Evolutionary conservation across 2,888 invertebrate species (phyloP).

Genomic region (Itoplectis maculator): DNA sequence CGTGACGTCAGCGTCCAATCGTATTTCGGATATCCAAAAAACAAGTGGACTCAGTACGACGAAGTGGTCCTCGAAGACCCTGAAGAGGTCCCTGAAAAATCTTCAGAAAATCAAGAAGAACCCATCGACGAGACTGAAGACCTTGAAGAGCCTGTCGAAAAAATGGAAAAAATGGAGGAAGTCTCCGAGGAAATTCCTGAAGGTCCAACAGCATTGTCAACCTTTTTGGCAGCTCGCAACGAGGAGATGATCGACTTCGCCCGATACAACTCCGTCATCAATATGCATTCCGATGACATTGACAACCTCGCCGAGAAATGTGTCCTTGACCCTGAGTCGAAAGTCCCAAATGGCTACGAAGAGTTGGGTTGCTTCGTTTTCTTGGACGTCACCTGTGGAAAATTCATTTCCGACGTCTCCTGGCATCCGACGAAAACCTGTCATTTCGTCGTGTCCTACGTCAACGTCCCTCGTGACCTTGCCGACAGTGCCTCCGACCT

Average conservation of each 20-base stretch:
- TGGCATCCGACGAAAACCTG: conserved; percentile 78
- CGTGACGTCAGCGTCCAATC: conserved; percentile 78
- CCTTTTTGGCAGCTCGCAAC: conserved; percentile 69
- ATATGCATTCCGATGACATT: conserved; percentile 79
- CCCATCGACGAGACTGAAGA: conserved; percentile 24
- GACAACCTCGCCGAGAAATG: conserved; percentile 58
- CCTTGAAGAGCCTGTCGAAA: conserved; percentile 26
- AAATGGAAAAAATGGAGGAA: conserved; percentile 46
- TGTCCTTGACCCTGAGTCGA: not conserved
- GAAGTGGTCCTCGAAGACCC: conserved; percentile 56
- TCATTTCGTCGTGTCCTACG: conserved; percentile 75
- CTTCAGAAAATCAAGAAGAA: conserved; percentile 4
- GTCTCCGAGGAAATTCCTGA: conserved; percentile 36
- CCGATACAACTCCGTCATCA: conserved; percentile 77
- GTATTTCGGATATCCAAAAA: conserved; percentile 79
- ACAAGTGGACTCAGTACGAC: conserved; percentile 82
- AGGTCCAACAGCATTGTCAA: conserved; percentile 57
- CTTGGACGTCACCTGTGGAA: conserved; percentile 73
- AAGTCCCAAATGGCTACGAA: conserved; percentile 67
- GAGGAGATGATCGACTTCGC: conserved; percentile 74
- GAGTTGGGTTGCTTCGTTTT: conserved; percentile 77
- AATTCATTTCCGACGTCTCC: conserved; percentile 77
- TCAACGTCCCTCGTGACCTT: conserved; percentile 35
- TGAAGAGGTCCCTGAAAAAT: conserved; percentile 40
- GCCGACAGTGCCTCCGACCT: not conserved